Percentiles rank a stretch among this genome's conserved stretches.
phyloP scores from a whole-genome alignment of 2,888 invertebrate genomes.

The Amiota minor region DNA sequence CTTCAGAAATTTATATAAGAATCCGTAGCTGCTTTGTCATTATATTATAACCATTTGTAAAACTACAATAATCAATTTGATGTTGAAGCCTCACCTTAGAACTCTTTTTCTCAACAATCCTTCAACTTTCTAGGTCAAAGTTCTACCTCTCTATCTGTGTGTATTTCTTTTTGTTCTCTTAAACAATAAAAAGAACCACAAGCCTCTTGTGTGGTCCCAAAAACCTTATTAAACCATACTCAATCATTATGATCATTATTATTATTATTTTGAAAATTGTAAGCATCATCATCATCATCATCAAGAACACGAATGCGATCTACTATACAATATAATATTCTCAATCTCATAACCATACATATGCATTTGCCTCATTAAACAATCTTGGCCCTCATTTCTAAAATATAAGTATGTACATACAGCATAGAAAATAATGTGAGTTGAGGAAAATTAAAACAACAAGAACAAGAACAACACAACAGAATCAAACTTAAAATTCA shows the following conservation, averaged over 20 bases:
- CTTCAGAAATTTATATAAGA: too few relatives aligned
- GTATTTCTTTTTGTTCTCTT: too few relatives aligned
- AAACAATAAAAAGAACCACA: too few relatives aligned
- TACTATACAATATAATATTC: background rate
- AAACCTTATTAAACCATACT: background rate
- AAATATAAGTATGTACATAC: background rate
- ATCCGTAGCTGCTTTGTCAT: too few relatives aligned
- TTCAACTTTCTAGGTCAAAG: too few relatives aligned
- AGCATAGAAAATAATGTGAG: background rate
- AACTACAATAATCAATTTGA: too few relatives aligned
- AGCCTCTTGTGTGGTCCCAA: conserved; percentile 9
- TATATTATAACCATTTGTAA: too few relatives aligned
- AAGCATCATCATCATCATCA: conserved; percentile 8
- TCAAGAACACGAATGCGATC: background rate
- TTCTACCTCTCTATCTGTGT: too few relatives aligned
- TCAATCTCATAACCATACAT: background rate
- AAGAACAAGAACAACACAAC: background rate
- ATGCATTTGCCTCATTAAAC: background rate
- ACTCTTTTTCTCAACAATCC: too few relatives aligned
- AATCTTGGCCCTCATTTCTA: conserved; percentile 4
- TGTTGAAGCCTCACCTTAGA: too few relatives aligned
- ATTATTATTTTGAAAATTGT: background rate
- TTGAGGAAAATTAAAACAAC: background rate
- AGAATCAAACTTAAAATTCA: background rate
- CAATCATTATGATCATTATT: background rate